Base-by-base conservation (phyloP, 2,113 vertebrate species). In the Hyla sarda region DNA sequence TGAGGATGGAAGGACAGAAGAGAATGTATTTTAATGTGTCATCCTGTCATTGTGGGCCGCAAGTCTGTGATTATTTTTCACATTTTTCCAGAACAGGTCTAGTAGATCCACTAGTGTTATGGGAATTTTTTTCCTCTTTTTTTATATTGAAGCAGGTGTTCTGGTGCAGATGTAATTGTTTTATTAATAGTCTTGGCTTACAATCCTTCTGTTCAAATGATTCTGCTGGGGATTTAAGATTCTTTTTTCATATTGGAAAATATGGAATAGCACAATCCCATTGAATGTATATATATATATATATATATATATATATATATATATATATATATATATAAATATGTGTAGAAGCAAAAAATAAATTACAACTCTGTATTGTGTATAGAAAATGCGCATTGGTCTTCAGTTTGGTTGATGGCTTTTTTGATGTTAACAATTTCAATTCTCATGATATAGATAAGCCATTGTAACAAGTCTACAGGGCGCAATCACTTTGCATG, bases 171-270 rank as follows among this genome's bases (percentile, higher is more conserved):
- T 75, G 73, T 75, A 75, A 75, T 75, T 75, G 25, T 75, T 75
- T 75, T 50, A 75, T 75, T 75, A 75, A 75, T 75, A 75, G 73
- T 75, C 41, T 75, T 75, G 47, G 73, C 47, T 75, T 75, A 23
- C 25, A 75, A 75, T 25, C 72, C n/a, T 50, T 75, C 73, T 75
- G 73, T 75, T 75, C 50, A 47, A 75, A 75, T 50, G 73, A 75
- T 50, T 75, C 11, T 16, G 73, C 25, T 13, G 7, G 13, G 47
- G 45, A 75, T 75, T 74, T 74, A 74, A 25, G 72, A 74, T 47
- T 48, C 41, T 14, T 74, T 41, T 74, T 74, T 48, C 72, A 74
- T 74, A 74, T 48, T 16, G 30, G 65, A 45, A 23, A 50, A 25
- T 50, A 75, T 28, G 73, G n/a, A 75, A 30, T n/a, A 75, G 13